Conservation (phyloP, 2,797 vertebrate species). For the Pseudochirops corinnae region DNA sequence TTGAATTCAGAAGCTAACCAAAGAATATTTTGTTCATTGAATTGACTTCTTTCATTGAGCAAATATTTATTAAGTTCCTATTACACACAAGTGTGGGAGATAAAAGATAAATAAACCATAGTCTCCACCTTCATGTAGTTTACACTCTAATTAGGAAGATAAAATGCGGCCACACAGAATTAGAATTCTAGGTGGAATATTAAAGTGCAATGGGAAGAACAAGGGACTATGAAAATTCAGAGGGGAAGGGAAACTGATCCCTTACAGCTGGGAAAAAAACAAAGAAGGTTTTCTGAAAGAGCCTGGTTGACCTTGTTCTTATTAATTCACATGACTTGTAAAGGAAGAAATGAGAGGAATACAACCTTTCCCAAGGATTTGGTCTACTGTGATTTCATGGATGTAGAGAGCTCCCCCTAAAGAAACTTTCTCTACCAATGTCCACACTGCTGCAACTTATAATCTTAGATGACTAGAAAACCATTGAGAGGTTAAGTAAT, state of each 20-base stretch:
- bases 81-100: not conserved
- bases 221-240: not conserved
- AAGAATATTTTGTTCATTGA: not conserved
- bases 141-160: not conserved
- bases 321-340: not conserved
- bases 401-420: not conserved
- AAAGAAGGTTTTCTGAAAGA: not conserved
- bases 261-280: not conserved
- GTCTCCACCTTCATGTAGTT: not conserved
- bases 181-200: not conserved
- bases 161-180: not conserved
- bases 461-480: not conserved
- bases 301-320: not conserved
- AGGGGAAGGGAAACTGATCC: not conserved
- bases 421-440: not conserved
- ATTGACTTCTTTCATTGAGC: not conserved
- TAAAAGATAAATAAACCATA: not conserved
- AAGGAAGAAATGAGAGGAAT: not conserved
- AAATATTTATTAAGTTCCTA: not conserved
- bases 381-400: not conserved
- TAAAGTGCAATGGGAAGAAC: not conserved
- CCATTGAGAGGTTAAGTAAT: not conserved
- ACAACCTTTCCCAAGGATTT: not conserved
- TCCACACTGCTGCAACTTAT: not conserved
- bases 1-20: not conserved